These are phyloP conservation scores for Desmodus rotundus DNA, from an alignment of 2,113 vertebrate species.

Conservation along the genomic window DNA sequence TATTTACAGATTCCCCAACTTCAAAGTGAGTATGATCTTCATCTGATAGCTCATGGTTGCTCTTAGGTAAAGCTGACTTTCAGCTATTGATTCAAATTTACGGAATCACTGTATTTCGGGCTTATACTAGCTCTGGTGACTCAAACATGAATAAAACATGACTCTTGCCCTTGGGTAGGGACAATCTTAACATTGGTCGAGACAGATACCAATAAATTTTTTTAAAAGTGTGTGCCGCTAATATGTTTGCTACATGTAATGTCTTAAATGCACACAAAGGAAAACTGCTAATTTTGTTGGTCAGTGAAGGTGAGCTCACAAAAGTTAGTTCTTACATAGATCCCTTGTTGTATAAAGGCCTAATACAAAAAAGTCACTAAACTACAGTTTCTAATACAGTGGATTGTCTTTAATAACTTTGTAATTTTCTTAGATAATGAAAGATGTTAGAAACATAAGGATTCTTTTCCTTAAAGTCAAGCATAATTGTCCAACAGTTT, in stretches of 20 bases:
- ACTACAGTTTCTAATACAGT: constrained; percentile 40
- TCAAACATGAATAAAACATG: constrained; percentile 48
- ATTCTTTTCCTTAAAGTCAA: constrained; percentile 56
- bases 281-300: constrained; percentile 15
- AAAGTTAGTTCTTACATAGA: not conserved
- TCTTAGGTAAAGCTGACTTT: not conserved
- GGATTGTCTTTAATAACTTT: constrained; percentile 62
- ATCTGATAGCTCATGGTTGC: not conserved
- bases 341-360: not conserved
- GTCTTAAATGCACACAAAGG: constrained; percentile 11
- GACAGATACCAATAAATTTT: not conserved
- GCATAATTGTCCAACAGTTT: not conserved
- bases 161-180: not conserved
- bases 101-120: not conserved
- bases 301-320: not conserved
- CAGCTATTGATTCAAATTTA: constrained; percentile 2
- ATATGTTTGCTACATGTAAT: not conserved
- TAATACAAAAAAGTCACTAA: not conserved
- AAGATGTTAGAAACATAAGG: constrained; percentile 55
- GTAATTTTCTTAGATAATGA: constrained; percentile 68
- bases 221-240: not conserved
- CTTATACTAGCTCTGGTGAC: not conserved
- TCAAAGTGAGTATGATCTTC: not conserved
- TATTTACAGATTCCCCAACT: constrained; percentile 11
- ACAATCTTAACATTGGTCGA: constrained; percentile 22